A percentile compares a stretch with the other conserved stretches of the same genome.
Evolutionary conservation across 2,888 invertebrate genomes (phyloP).

Genomic region (Agrotis puta): DNA sequence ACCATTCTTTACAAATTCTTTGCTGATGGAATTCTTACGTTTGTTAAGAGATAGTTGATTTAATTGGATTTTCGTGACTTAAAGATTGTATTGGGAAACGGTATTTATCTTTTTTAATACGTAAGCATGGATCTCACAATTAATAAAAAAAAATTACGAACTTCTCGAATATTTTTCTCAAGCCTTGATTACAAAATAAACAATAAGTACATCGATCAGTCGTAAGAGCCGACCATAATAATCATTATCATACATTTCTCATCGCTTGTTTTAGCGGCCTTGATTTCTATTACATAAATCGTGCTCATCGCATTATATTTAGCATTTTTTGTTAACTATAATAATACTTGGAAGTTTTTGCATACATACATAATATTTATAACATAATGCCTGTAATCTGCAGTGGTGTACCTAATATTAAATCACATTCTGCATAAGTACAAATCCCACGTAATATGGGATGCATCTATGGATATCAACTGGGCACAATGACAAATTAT

Average conservation of each 20-base stretch:
- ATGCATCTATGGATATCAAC: too few relatives aligned
- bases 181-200: conserved; percentile 47
- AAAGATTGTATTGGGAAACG: conserved; percentile 43
- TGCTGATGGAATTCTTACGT: conserved; percentile 40
- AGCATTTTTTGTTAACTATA: conserved; percentile 42
- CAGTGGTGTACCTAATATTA: not conserved
- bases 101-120: conserved; percentile 50
- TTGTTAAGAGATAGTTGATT: conserved; percentile 59
- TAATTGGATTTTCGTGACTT: conserved; percentile 63
- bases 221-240: conserved; percentile 28
- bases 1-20: conserved; percentile 48
- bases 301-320: conserved; percentile 31
- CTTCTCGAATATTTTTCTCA: conserved; percentile 18
- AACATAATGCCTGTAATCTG: not conserved
- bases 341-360: conserved; percentile 26
- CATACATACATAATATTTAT: not conserved
- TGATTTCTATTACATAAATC: conserved; percentile 49
- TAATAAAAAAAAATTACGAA: conserved; percentile 5
- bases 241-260: conserved; percentile 42
- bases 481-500: too few relatives aligned
- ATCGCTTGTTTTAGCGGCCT: conserved; percentile 44
- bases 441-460: too few relatives aligned
- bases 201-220: conserved; percentile 46
- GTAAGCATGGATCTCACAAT: conserved; percentile 31
- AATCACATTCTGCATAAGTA: not conserved